Percentiles rank a stretch among this genome's conserved stretches.
Conservation (phyloP, 2,113 vertebrate genomes). For the Brachypodius melanocephalos region DNA sequence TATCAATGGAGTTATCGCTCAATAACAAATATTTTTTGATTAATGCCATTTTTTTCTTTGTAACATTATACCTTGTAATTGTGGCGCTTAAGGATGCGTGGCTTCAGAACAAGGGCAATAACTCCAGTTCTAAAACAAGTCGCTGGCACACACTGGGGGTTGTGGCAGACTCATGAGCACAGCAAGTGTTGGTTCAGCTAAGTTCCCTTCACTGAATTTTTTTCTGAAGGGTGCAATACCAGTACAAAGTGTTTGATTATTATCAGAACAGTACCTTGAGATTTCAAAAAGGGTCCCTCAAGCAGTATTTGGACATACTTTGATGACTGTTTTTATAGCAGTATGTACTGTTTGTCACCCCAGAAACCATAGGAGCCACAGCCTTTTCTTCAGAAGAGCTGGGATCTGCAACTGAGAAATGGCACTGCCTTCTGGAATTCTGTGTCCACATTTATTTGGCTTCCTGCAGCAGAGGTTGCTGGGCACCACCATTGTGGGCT, state of each 20-base stretch:
- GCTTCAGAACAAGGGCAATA: background rate
- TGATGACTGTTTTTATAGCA: background rate
- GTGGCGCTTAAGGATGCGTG: background rate
- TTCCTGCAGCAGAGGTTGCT: background rate
- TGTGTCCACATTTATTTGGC: rapidly evolving
- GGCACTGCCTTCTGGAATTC: background rate
- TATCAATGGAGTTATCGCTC: background rate
- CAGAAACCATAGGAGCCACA: background rate
- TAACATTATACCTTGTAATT: background rate
- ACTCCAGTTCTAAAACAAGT: background rate
- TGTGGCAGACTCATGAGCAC: background rate
- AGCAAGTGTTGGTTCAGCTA: background rate
- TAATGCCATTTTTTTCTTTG: background rate
- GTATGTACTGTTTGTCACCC: background rate
- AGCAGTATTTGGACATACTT: background rate
- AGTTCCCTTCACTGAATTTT: background rate
- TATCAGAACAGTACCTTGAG: background rate
- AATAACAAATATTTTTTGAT: background rate
- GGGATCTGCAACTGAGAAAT: background rate
- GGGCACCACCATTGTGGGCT: background rate
- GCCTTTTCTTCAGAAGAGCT: background rate
- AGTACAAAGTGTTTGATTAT: background rate
- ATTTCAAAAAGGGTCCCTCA: background rate
- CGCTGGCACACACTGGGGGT: rapidly evolving
- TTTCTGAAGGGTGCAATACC: background rate